A percentile compares a stretch with the other conserved stretches of the same genome.
Conservation (phyloP, 2,797 vertebrate genomes). For the Sciurus vulgaris region DNA sequence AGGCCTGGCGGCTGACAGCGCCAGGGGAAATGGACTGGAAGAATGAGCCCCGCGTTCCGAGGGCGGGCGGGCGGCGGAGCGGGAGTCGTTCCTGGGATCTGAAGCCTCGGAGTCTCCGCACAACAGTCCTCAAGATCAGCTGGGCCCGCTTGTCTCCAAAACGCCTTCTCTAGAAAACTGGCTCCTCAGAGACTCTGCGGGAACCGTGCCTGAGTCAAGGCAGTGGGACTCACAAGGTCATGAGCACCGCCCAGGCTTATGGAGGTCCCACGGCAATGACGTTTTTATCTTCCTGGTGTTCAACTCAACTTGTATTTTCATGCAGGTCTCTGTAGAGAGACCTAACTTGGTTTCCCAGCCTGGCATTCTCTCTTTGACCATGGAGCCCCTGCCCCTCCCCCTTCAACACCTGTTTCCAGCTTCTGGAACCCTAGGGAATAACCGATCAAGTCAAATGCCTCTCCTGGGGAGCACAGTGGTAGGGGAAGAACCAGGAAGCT, state of each 20-base stretch:
- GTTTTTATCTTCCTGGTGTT: neutral
- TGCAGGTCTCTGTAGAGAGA: neutral
- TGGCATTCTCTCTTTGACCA: neutral
- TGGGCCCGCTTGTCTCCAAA: neutral
- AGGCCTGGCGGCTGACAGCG: neutral
- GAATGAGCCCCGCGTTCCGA: neutral
- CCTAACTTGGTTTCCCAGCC: neutral
- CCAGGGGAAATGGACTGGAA: neutral
- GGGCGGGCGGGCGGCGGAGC: neutral
- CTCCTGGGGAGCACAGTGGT: neutral
- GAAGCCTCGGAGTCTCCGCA: neutral
- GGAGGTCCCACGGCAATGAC: no score
- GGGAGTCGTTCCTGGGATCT: neutral
- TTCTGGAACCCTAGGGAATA: neutral
- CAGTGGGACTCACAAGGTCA: accelerated
- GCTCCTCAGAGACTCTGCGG: neutral
- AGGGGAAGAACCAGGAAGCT: neutral
- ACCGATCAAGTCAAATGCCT: neutral
- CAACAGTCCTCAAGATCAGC: neutral
- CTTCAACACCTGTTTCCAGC: neutral
- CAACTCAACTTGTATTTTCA: neutral
- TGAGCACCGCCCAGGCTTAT: neutral
- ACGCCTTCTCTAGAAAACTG: neutral
- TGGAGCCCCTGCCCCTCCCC: neutral
- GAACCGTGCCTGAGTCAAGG: neutral